Evolutionary conservation across 2,888 invertebrate genomes (phyloP), one percentile per base, ranked within the genome.

Genomic region (Chaitophorus viminalis): DNA sequence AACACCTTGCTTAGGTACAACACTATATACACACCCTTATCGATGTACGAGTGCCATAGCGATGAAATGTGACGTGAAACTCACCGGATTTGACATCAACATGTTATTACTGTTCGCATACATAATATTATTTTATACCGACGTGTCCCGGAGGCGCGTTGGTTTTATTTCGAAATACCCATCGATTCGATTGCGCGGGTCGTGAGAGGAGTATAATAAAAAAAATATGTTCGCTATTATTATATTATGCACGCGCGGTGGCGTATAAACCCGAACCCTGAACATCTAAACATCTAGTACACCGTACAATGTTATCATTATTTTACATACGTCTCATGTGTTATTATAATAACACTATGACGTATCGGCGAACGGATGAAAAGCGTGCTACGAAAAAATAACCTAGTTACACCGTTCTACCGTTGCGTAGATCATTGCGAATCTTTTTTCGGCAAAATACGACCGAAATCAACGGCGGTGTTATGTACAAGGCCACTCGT

Each of bases 31-130:
- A 3, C 78, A n/a, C n/a, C n/a, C n/a, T n/a, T n/a, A n/a, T 31
- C 54, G 46, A 33, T 33, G 29, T 78, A 25, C 60, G 33, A 21
- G 25, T 14, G 14, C 14, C 14, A 11, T 14, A 14, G 46, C 46
- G 18, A 29, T 54, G 52, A 72, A 46, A 3, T 46, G 46, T 52
- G 52, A 82, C 52, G 52, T 36, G 33, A 72, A 82, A 54, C 54
- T 36, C 82, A 18, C 33, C n/a, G 17, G 72, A 54, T 74, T 74
- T 54, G 72, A 82, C 82, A 36, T 29, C 68, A 68, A 81, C 46
- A 39, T 68, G 21, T 21, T 81, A 29, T 46, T 81, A 68, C 36
- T 65, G 33, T n/a, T 21, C 46, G 8, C 14, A 11, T 46, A 46
- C 17, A 2, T n/a, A n/a, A 60, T 60, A 33, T 36, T n/a, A 25